These are phyloP conservation scores for Steatocranus sp. DNA, from an alignment of 2,797 vertebrate genomes.

Conservation along the genomic window DNA sequence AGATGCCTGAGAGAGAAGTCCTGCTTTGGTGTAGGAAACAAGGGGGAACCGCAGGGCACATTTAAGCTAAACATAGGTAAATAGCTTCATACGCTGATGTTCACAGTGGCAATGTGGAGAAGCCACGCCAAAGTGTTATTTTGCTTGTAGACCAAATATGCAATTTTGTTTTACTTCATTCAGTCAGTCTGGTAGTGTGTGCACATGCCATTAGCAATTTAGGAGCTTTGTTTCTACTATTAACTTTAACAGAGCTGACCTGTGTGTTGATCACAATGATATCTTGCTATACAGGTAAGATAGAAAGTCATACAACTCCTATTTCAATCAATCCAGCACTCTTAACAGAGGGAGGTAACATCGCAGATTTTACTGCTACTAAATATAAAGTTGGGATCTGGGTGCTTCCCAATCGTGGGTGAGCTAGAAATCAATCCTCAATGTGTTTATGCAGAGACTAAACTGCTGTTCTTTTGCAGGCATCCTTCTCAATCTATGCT, in stretches of 20 bases:
- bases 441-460: neutral
- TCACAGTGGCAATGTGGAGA: neutral
- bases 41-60: neutral
- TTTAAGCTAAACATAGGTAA: neutral
- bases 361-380: neutral
- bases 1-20: neutral
- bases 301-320: neutral
- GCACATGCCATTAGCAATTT: neutral
- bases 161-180: neutral
- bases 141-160: neutral
- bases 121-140: neutral
- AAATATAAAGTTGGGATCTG: neutral
- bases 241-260: neutral
- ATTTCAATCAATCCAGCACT: neutral
- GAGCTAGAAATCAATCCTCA: neutral
- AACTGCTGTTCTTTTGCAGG: neutral
- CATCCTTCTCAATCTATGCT: neutral
- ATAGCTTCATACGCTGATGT: neutral
- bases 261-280: neutral
- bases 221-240: neutral
- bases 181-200: neutral
- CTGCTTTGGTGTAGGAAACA: neutral
- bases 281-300: neutral
- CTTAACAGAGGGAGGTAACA: neutral
- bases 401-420: neutral